phyloP scores from a whole-genome alignment of 2,113 vertebrate species.

The human region DNA sequence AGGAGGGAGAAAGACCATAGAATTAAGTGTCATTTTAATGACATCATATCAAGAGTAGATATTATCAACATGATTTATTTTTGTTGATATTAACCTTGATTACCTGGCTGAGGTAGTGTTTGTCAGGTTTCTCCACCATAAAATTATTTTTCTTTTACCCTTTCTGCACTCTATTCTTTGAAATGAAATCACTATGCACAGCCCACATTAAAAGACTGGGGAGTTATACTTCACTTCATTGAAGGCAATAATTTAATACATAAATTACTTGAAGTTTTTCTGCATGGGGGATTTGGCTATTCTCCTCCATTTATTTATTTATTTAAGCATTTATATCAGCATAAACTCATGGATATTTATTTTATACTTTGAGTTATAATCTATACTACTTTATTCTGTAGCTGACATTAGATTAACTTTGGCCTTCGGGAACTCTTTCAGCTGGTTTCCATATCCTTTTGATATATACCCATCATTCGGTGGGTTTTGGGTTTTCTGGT shows the following conservation, averaged over 20 bases:
- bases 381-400: neutral
- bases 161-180: neutral
- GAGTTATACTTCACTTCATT: neutral
- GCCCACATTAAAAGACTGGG: neutral
- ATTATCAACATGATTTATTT: slow-evolving; percentile 29
- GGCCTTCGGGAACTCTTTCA: neutral
- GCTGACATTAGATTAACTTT: neutral
- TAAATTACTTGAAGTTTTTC: slow-evolving; percentile 15
- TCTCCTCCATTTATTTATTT: neutral
- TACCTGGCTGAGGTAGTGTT: neutral
- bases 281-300: neutral
- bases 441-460: neutral
- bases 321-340: neutral
- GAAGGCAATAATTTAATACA: neutral
- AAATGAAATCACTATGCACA: neutral
- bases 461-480: neutral
- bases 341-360: neutral
- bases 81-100: slow-evolving; percentile 47
- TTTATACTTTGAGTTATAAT: neutral
- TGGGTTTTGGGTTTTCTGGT: neutral
- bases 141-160: slow-evolving; percentile 10
- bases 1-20: neutral
- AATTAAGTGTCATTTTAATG: neutral
- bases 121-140: slow-evolving; percentile 17
- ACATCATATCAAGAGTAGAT: neutral